Evolutionary conservation across 2,888 invertebrate genomes (phyloP).

Genomic region (Glaucopsyche alexis): DNA sequence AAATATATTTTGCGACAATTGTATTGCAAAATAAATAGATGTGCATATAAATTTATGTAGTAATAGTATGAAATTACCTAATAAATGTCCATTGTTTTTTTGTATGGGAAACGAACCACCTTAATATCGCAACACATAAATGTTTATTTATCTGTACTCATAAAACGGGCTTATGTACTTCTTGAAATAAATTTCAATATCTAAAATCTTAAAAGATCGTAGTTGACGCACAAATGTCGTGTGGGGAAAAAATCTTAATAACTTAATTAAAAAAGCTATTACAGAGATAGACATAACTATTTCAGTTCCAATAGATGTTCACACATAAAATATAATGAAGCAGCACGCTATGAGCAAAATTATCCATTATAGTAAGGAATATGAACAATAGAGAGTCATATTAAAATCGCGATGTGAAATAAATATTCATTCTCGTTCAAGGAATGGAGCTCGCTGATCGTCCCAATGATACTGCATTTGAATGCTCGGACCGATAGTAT

Average conservation of each 20-base stretch:
- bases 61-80: no score
- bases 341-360: slow-evolving; percentile 34
- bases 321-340: slow-evolving; percentile 10
- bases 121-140: not conserved
- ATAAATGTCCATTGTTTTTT: no score
- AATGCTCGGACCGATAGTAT: slow-evolving; percentile 68
- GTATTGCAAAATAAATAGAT: no score
- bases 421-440: slow-evolving; percentile 72
- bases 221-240: not conserved
- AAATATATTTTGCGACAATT: no score
- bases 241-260: not conserved
- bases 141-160: not conserved
- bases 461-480: slow-evolving; percentile 65
- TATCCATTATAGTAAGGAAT: slow-evolving; percentile 53
- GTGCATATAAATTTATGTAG: no score
- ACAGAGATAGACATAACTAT: not conserved
- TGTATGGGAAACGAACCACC: no score
- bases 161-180: not conserved
- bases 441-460: slow-evolving; percentile 57
- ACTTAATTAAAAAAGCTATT: not conserved
- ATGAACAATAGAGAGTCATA: slow-evolving; percentile 60
- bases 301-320: slow-evolving; percentile 5
- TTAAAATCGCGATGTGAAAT: slow-evolving; percentile 60
- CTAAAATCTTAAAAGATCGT: not conserved
- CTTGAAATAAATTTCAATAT: not conserved